A percentile compares a stretch with the other conserved stretches of the same genome.
phyloP scores from a whole-genome alignment of 2,113 vertebrate species.

The Paradisaea rubra region DNA sequence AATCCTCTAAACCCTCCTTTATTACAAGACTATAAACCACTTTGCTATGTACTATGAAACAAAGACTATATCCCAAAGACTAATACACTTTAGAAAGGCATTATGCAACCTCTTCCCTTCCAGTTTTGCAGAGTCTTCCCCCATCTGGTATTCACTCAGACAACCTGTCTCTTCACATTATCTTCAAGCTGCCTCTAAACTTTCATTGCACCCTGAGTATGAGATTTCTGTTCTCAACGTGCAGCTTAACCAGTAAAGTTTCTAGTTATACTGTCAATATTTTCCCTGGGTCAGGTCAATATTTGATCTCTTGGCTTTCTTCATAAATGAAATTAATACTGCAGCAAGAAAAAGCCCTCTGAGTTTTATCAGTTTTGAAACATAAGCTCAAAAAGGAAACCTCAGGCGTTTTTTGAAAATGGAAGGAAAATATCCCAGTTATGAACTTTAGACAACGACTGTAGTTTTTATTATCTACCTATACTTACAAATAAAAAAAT shows the following conservation, averaged over 20 bases:
- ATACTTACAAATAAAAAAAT: neutral
- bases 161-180: neutral
- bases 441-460: neutral
- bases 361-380: neutral
- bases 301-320: slow-evolving; percentile 10
- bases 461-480: neutral
- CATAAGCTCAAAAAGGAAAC: neutral
- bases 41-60: neutral
- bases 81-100: neutral
- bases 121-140: neutral
- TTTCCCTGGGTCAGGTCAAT: slow-evolving; percentile 23
- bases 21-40: neutral
- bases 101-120: neutral
- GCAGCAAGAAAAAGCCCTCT: neutral
- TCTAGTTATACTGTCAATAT: slow-evolving; percentile 7
- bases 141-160: neutral
- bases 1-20: neutral
- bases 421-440: neutral
- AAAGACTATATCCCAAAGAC: neutral
- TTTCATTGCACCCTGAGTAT: neutral
- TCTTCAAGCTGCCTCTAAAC: neutral
- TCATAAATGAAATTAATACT: neutral
- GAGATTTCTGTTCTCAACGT: neutral
- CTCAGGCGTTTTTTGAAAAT: neutral
- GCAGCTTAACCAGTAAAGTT: neutral